Base-by-base conservation (phyloP, 2,888 invertebrate species). In the Trichopria drosophilae region DNA sequence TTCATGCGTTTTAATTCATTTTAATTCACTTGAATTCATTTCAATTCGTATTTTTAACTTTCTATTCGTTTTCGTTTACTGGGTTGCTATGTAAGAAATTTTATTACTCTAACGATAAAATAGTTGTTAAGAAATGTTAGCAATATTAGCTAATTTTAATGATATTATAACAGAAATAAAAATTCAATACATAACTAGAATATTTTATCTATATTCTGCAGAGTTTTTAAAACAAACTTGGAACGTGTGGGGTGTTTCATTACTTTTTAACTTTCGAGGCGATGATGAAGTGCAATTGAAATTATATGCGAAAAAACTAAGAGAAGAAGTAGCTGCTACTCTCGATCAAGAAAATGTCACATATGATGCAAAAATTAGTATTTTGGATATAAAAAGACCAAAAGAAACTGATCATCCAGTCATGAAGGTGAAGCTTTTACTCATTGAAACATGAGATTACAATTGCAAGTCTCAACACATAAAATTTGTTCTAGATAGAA, bases 201-300 rank as follows among this genome's bases (percentile, higher is more conserved):
- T n/a, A n/a, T n/a, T n/a, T n/a, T n/a, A n/a, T n/a, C n/a, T n/a
- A n/a, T n/a, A n/a, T n/a, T n/a, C 31, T 41, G 15, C 15, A 76
- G 76, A 59, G 32, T 55, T 76, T 10, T 47, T 71, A 20, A 55
- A 60, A 24, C 63, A 68, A 55, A 71, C 69, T 9, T 77, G 76
- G 76, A 67, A 60, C 23, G 53, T 73, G 19, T 73, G 59, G 54
- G 69, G 65, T 16, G 70, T 72, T 5, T 74, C 77, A 9, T 58
- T 66, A 4, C 57, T 77, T 37, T 72, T 69, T 46, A 65, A 66
- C 46, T 68, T 75, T 46, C 32, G 65, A 22, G 49, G 51, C 6
- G 39, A 62, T n/a, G 62, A 65, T 42, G 62, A 71, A 50, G 36
- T 69, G 3, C 57, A 61, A 37, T 57, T 76, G 10, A 76, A 76